Evolutionary conservation across 2,113 vertebrate genomes (phyloP).

Genomic region (Scytalopus superciliaris): DNA sequence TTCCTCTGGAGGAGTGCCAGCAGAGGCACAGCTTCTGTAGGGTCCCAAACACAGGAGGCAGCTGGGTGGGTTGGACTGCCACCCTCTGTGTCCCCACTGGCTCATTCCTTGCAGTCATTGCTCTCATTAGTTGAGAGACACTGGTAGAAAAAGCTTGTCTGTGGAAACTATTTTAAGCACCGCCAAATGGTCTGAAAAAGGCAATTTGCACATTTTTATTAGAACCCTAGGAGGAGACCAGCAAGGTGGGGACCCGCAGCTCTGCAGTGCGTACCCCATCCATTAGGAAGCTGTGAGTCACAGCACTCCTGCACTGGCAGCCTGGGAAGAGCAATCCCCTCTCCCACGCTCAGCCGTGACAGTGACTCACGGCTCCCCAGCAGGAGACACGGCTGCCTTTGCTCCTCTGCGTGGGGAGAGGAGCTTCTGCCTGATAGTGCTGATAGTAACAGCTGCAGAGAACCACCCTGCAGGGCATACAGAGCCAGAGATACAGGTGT

Average conservation of each 20-base stretch:
- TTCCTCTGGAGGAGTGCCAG: too few species aligned
- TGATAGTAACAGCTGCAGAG: neutral
- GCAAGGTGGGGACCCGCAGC: neutral
- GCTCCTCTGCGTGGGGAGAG: neutral
- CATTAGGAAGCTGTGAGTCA: neutral
- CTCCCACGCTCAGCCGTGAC: neutral
- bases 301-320: neutral
- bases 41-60: neutral
- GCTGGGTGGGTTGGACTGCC: neutral
- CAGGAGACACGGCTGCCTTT: neutral
- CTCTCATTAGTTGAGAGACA: neutral
- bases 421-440: neutral
- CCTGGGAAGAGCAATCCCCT: neutral
- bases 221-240: neutral
- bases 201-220: neutral
- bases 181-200: neutral
- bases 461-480: neutral
- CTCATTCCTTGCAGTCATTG: neutral
- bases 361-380: neutral
- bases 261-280: neutral
- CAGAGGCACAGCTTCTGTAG: neutral
- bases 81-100: neutral
- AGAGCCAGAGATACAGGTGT: fast-evolving
- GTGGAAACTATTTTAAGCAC: neutral
- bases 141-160: fast-evolving